phyloP scores from a whole-genome alignment of 2,113 vertebrate species.

The Morone saxatilis region DNA sequence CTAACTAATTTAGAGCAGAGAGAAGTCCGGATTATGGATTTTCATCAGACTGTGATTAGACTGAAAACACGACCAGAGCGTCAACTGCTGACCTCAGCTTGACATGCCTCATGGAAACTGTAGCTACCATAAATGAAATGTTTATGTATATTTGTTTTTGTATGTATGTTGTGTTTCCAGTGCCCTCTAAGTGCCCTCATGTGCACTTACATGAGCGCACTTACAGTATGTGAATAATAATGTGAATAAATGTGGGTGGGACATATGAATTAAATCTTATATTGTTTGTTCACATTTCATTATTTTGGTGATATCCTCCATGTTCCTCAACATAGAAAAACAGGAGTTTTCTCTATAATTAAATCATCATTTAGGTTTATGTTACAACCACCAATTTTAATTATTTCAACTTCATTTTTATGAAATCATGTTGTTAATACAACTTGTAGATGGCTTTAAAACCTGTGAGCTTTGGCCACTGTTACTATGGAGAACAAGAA shows the following conservation, averaged over 20 bases:
- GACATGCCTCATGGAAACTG: slow-evolving; percentile 16
- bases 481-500: neutral
- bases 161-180: slow-evolving; percentile 7
- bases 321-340: neutral
- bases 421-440: neutral
- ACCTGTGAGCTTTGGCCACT: neutral
- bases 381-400: neutral
- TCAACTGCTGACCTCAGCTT: slow-evolving; percentile 45
- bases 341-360: neutral
- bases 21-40: slow-evolving; percentile 47
- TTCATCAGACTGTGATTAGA: slow-evolving; percentile 43
- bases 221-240: neutral
- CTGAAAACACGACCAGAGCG: neutral
- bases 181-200: too few relatives aligned
- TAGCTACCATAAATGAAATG: neutral
- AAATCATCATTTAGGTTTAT: neutral
- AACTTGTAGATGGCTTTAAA: neutral
- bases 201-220: neutral
- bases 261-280: neutral
- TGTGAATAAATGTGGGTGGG: neutral
- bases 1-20: slow-evolving; percentile 34
- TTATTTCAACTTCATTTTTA: neutral
- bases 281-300: too few relatives aligned
- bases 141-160: slow-evolving; percentile 9
- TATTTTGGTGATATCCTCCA: neutral